Evolutionary conservation across 2,797 vertebrate genomes (phyloP).

Genomic region (Hirundo rustica): DNA sequence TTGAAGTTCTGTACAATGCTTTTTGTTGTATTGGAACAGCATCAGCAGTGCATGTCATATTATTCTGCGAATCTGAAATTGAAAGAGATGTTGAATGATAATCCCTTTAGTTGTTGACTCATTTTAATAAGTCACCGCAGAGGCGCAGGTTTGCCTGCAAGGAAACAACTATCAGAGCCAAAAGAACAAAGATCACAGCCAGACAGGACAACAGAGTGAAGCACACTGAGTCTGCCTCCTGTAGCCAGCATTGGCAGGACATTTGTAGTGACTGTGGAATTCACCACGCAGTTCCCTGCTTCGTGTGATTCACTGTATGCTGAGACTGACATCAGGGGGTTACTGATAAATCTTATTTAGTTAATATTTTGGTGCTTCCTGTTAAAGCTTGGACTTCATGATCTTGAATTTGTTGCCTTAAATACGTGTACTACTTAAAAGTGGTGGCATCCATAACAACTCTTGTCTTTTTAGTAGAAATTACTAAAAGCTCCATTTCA

Average conservation of each 20-base stretch:
- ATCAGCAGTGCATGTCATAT: background rate
- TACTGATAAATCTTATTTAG: background rate
- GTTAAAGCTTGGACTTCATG: background rate
- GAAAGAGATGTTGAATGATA: slow-evolving; percentile 2
- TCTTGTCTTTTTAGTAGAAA: background rate
- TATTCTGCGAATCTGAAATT: background rate
- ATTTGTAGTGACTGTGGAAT: background rate
- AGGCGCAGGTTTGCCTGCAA: background rate
- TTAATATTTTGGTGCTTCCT: background rate
- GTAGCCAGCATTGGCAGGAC: background rate
- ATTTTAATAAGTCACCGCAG: background rate
- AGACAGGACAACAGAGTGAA: background rate
- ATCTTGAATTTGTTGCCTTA: background rate
- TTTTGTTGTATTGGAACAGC: background rate
- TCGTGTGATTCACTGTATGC: background rate
- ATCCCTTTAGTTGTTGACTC: background rate
- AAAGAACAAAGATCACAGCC: background rate
- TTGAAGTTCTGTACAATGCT: background rate
- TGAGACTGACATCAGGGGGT: background rate
- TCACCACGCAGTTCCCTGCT: background rate
- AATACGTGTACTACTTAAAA: background rate
- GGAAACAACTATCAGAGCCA: background rate
- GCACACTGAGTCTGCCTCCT: background rate
- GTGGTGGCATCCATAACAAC: background rate
- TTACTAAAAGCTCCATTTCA: background rate